Percentiles rank a stretch among this genome's conserved stretches.
These are phyloP conservation scores for Muscina levida DNA, from an alignment of 2,888 invertebrate genomes.

Conservation along the genomic window DNA sequence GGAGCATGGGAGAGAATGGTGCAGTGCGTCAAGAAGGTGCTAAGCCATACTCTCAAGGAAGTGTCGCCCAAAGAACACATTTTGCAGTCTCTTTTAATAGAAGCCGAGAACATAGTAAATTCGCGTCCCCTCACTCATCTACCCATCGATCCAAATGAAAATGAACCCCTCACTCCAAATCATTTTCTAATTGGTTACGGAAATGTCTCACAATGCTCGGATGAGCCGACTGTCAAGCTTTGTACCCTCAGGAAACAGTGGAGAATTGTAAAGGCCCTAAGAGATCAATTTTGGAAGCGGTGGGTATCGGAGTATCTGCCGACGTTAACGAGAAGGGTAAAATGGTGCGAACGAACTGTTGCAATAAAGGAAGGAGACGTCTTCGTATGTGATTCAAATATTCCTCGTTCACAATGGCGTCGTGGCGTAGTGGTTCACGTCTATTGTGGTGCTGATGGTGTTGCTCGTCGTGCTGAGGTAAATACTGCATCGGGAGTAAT, in stretches of 20 bases:
- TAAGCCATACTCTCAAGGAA: slow-evolving; percentile 49
- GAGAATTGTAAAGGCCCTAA: slow-evolving; percentile 6
- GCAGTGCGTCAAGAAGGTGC: slow-evolving; percentile 24
- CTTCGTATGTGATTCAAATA: too few species aligned
- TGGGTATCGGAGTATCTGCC: too few species aligned
- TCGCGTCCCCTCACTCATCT: slow-evolving; percentile 31
- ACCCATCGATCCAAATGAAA: slow-evolving; percentile 33
- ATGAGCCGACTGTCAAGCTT: too few species aligned
- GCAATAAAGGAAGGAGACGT: too few species aligned
- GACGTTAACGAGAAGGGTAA: slow-evolving; percentile 44
- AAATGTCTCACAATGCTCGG: background rate
- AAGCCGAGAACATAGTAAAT: slow-evolving; percentile 35
- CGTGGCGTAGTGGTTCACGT: too few species aligned
- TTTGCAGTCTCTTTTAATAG: slow-evolving; percentile 1
- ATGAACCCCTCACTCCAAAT: slow-evolving; percentile 61
- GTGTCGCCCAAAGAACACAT: slow-evolving; percentile 3
- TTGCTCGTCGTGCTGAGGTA: too few species aligned
- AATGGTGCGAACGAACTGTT: slow-evolving; percentile 61
- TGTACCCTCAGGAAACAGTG: slow-evolving; percentile 17
- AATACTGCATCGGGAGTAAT: too few species aligned
- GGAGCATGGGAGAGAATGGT: too few species aligned
- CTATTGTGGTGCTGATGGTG: too few species aligned
- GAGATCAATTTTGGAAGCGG: too few species aligned
- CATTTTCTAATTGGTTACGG: slow-evolving; percentile 50
- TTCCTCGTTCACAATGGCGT: too few species aligned